Base-by-base conservation (phyloP, 64 coral and sea anemone genomes). In the Astreopora myriophthalma region DNA sequence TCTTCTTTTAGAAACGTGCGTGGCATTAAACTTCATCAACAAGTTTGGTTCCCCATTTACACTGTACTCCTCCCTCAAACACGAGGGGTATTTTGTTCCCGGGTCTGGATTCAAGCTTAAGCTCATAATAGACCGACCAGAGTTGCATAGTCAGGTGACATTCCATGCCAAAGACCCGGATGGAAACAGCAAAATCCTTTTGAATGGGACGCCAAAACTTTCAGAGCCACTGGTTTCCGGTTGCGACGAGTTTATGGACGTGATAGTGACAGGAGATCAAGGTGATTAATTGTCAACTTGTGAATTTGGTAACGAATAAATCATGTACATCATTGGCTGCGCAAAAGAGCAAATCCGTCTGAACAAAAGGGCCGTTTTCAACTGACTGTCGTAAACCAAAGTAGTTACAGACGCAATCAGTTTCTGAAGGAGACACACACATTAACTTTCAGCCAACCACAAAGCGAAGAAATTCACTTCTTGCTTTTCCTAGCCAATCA, bases 31-130 rank as follows among this genome's bases (percentile, higher is more conserved):
- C 27, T 93, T 96, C 64, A 19, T 90, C 52, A 96, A 96, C 34
- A 29, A 49, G 6, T 23, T 81, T 52, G 95, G 87, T 8, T 76
- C 73, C 27, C 75, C 40, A 1, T 96, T 93, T 42, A 85, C 27
- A 80, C 91, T 96, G 0, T 81, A 90, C 48, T 96, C 95, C 9
- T 90, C 71, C 80, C 79, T 96, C 1, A 96, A 90, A 31, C 95
- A 87, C 12, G 79, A 92, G 17, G 95, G 95, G n/a, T 93, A 93
- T 75, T 69, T 86, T 17, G 91, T 92, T 26, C 61, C n/a, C 34
- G 78, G 90, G 62, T 36, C 49, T 81, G 52, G 20, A 6, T 81
- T 81, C 52, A 81, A 81, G 22, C 78, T 81, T 25, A 61, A 81
- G 23, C 78, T 81, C 8, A 17, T 81, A 2, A 81, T 36, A n/a